Base-by-base conservation (phyloP, 2,113 vertebrate genomes). In the Paedocypris sp. region DNA sequence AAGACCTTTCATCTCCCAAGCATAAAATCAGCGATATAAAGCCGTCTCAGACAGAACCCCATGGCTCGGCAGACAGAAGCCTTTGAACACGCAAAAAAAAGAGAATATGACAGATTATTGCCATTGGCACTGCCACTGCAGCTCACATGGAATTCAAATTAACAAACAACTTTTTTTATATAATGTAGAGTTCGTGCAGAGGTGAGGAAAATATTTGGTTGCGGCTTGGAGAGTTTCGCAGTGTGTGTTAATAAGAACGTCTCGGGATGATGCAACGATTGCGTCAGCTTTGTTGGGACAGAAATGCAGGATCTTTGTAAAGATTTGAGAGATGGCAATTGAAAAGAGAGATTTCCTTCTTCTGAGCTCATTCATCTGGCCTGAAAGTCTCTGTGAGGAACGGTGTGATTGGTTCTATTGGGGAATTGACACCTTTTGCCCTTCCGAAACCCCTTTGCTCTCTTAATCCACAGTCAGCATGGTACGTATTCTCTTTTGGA, bases 381-480 rank as follows among this genome's bases (percentile, higher is more conserved):
- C 18, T 41, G 26, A 18, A 51, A 43, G 39, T 20, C 45, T 66
- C 66, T 38, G 41, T 61, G 35, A 18, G 35, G 20, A 56, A 54
- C 29, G 38, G 13, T 16, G 31, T 31, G 53, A 42, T 57, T 18
- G 2, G 18, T 32, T 15, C 36, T 56, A 56, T n/a, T n/a, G n/a
- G n/a, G 29, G 36, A 23, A 9, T 13, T 18, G 25, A 43, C 25
- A 19, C 26, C 4, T 57, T 52, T 5, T 42, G 22, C 46, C 47
- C 29, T 5, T 2, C 19, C 43, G 77, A 70, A 76, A 74, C 68
- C 59, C 71, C 75, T 71, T 32, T 13, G 16, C 71, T 63, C 79
- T 68, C 70, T 76, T 72, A 79, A 83, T 85, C 73, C 64, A 73
- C 62, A 75, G 57, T 76, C 76, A 79, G 79, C 77, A 66, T 73